Conservation (phyloP, 2,113 vertebrate genomes). For the Charina bottae region DNA sequence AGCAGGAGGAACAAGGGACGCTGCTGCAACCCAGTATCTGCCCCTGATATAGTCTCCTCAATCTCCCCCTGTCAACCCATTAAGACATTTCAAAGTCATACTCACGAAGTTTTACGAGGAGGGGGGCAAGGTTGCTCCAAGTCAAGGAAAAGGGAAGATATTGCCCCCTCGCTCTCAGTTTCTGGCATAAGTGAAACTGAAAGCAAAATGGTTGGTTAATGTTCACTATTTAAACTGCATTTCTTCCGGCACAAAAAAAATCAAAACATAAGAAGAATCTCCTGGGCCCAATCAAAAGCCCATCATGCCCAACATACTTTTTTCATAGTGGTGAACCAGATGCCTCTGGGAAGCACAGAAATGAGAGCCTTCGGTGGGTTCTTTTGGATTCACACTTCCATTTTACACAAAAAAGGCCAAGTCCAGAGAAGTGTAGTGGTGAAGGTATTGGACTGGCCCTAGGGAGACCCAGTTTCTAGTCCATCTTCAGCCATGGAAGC, state of each 20-base stretch:
- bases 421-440: too few species aligned
- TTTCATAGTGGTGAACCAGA: neutral
- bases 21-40: neutral
- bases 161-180: neutral
- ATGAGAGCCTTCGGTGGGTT: neutral
- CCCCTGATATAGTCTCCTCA: neutral
- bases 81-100: neutral
- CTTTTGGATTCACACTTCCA: neutral
- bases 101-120: constrained; percentile 32
- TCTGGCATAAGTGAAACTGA: neutral
- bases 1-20: neutral
- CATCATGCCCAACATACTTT: neutral
- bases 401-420: neutral
- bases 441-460: too few species aligned
- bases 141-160: constrained; percentile 3
- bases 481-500: too few species aligned
- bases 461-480: too few species aligned
- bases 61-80: neutral
- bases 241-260: neutral
- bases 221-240: neutral
- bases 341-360: neutral
- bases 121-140: constrained; percentile 21
- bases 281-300: neutral
- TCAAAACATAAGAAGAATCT: neutral
- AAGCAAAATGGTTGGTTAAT: neutral